Percentiles rank a stretch among this genome's conserved stretches.
phyloP scores from a whole-genome alignment of 2,113 vertebrate species.

The Paraplagusia blochii region DNA sequence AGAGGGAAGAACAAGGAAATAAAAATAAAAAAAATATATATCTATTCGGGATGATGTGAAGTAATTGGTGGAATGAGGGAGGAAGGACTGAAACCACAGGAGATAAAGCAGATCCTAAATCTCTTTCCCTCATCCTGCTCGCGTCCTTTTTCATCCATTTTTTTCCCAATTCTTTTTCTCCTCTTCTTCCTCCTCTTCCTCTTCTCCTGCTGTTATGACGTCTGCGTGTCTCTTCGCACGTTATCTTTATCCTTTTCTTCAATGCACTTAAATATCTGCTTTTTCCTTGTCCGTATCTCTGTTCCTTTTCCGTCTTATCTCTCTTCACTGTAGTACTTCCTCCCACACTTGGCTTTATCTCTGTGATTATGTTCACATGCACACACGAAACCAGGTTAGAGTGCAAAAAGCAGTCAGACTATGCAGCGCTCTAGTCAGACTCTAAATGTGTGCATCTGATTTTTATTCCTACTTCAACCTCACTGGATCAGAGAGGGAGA shows the following conservation, averaged over 20 bases:
- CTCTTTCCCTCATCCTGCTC: constrained; percentile 12
- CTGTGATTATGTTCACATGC: constrained; percentile 19
- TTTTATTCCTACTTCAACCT: background rate
- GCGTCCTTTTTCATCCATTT: no score
- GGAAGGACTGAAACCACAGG: constrained; percentile 33
- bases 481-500: no score
- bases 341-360: constrained; percentile 15
- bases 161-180: constrained; percentile 28
- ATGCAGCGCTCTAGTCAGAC: background rate
- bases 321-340: constrained; percentile 7
- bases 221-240: background rate
- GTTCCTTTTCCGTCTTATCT: constrained; percentile 32
- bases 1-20: constrained; percentile 7
- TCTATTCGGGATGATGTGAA: constrained; percentile 36
- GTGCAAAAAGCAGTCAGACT: constrained; percentile 24
- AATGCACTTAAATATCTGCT: constrained; percentile 15
- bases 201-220: constrained; percentile 5
- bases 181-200: constrained; percentile 31
- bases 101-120: constrained; percentile 61
- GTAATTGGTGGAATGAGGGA: constrained; percentile 42
- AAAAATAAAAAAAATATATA: constrained; percentile 33
- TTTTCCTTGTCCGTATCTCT: background rate
- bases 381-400: constrained; percentile 3
- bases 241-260: constrained; percentile 9
- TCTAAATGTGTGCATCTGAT: constrained; percentile 12